Evolutionary conservation across 2,888 invertebrate genomes (phyloP).

Genomic region (Cepaea hortensis): DNA sequence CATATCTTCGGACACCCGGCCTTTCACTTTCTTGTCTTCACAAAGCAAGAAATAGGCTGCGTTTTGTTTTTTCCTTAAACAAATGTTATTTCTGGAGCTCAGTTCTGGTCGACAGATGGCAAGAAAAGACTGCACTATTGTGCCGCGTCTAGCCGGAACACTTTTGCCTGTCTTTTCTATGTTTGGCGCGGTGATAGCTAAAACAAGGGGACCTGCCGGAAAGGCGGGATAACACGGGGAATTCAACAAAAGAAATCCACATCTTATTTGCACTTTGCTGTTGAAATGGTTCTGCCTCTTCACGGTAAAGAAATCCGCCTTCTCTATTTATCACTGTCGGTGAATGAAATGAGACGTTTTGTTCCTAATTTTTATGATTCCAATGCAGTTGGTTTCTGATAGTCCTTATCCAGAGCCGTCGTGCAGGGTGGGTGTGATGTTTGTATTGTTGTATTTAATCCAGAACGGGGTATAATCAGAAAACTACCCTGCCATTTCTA

Average conservation of each 20-base stretch:
- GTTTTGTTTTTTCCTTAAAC: slow-evolving; percentile 29
- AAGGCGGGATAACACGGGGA: slow-evolving; percentile 18
- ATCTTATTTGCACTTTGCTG: slow-evolving; percentile 26
- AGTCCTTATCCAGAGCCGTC: not conserved
- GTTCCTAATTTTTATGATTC: slow-evolving; percentile 4
- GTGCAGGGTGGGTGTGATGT: not conserved
- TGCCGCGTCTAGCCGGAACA: not conserved
- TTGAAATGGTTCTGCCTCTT: slow-evolving; percentile 17
- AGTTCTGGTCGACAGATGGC: slow-evolving; percentile 34
- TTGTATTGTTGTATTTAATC: not conserved
- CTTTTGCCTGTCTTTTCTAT: slow-evolving; percentile 27
- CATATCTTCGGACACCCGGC: slow-evolving; percentile 7
- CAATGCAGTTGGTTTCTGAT: slow-evolving; percentile 3
- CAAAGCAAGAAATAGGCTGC: slow-evolving; percentile 18
- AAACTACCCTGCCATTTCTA: slow-evolving; percentile 2
- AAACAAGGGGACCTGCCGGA: slow-evolving; percentile 31
- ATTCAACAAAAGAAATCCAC: slow-evolving; percentile 31
- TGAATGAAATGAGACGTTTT: not conserved
- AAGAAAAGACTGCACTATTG: slow-evolving; percentile 11
- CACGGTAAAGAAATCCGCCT: slow-evolving; percentile 12
- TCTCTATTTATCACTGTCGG: slow-evolving; percentile 23
- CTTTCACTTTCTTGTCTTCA: slow-evolving; percentile 7
- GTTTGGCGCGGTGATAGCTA: slow-evolving; percentile 29
- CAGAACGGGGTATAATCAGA: slow-evolving; percentile 13
- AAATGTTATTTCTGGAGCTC: slow-evolving; percentile 27